A percentile compares a stretch with the other conserved stretches of the same genome.
These are phyloP conservation scores for Drosophila cardini DNA, from an alignment of 1,140 invertebrate genomes.

Conservation along the genomic window DNA sequence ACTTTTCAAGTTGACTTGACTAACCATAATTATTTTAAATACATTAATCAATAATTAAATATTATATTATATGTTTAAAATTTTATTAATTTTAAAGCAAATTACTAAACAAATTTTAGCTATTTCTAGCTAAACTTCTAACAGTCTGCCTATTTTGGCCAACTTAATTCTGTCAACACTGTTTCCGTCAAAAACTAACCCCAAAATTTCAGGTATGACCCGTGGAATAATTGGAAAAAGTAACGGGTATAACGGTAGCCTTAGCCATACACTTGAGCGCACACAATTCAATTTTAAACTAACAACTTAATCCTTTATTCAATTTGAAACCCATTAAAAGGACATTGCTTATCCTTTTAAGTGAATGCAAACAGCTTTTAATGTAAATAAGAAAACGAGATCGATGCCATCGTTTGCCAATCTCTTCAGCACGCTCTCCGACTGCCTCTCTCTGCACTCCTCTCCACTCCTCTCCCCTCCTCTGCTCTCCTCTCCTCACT, in stretches of 20 bases:
- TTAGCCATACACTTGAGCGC: constrained; percentile 65
- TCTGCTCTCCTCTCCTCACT: background rate
- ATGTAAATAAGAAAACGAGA: constrained; percentile 85
- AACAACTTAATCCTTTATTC: constrained; percentile 85
- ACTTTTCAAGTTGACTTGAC: too few species aligned
- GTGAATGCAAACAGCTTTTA: constrained; percentile 85
- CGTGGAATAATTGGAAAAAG: background rate
- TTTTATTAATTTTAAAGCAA: too few species aligned
- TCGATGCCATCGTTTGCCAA: constrained; percentile 71
- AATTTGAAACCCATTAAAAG: constrained; percentile 85
- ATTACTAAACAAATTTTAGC: too few species aligned
- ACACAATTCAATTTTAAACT: constrained; percentile 84
- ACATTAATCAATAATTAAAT: too few species aligned
- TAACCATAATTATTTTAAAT: too few species aligned
- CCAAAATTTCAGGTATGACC: background rate
- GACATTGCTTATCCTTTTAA: constrained; percentile 85
- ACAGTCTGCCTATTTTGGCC: too few species aligned
- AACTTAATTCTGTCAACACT: too few species aligned
- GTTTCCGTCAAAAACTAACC: constrained; percentile 10
- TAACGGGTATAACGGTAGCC: constrained; percentile 5
- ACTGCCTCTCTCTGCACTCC: background rate
- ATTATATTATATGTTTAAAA: too few species aligned
- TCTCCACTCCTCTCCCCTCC: background rate
- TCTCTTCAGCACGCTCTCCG: constrained; percentile 1
- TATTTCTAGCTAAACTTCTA: too few species aligned